Evolutionary conservation across 2,113 vertebrate genomes (phyloP).

Genomic region (Jaculus jaculus): DNA sequence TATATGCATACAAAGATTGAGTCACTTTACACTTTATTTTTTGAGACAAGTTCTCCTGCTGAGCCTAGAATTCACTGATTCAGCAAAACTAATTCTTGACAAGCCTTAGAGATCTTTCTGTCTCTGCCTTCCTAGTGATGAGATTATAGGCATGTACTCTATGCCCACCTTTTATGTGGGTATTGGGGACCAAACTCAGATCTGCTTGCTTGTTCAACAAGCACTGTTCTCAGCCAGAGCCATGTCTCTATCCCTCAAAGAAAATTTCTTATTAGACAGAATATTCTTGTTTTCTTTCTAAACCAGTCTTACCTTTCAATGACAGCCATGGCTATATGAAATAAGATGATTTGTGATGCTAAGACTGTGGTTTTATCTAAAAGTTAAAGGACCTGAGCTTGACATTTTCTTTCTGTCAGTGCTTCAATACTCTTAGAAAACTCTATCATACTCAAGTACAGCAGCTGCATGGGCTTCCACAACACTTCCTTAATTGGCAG

Average conservation of each 20-base stretch:
- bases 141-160: too few relatives aligned
- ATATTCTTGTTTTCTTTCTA: not conserved
- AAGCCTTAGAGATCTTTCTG: too few relatives aligned
- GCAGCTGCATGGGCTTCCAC: not conserved
- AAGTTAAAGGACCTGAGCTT: not conserved
- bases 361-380: not conserved
- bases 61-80: too few relatives aligned
- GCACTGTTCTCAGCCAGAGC: too few relatives aligned
- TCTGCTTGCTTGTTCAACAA: too few relatives aligned
- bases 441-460: not conserved
- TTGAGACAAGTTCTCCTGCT: too few relatives aligned
- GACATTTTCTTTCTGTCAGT: not conserved
- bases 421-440: not conserved
- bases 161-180: too few relatives aligned
- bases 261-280: not conserved
- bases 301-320: not conserved
- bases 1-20: too few relatives aligned
- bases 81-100: not conserved
- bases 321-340: not conserved
- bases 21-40: too few relatives aligned
- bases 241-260: not conserved
- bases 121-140: too few relatives aligned
- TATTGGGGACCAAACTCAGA: too few relatives aligned
- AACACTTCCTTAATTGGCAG: conserved; percentile 23
- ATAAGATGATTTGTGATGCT: not conserved